A percentile compares a stretch with the other conserved stretches of the same genome.
These are phyloP conservation scores for Heliconius hermathena DNA, from an alignment of 1,140 invertebrate species.

Conservation along the genomic window DNA sequence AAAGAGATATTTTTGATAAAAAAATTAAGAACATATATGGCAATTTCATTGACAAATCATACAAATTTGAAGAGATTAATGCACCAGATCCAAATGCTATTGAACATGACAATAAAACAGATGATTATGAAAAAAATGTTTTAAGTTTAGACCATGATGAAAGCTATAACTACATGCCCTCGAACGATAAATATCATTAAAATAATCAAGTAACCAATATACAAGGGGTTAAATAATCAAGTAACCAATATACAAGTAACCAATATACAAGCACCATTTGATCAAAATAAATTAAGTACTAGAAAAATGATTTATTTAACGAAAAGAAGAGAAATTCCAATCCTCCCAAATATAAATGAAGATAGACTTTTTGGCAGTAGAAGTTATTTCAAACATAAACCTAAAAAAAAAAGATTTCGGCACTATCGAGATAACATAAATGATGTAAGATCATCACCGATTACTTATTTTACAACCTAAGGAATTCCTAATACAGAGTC, in stretches of 20 bases:
- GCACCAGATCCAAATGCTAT: not conserved
- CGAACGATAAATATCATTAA: not conserved
- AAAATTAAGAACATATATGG: constrained; percentile 62
- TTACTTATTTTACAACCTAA: not conserved
- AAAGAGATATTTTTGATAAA: constrained; percentile 55
- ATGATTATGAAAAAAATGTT: not conserved
- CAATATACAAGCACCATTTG: too few relatives aligned
- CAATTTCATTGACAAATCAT: constrained; percentile 16
- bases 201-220: not conserved
- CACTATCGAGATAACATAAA: not conserved
- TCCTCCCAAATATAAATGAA: not conserved
- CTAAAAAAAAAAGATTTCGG: not conserved
- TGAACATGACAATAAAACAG: not conserved
- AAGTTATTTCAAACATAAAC: not conserved
- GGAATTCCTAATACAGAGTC: not conserved
- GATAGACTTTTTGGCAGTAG: not conserved
- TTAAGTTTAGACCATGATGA: not conserved
- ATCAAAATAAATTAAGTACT: not conserved
- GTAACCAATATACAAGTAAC: not conserved
- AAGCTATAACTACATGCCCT: not conserved
- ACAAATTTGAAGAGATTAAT: not conserved
- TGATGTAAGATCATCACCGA: not conserved
- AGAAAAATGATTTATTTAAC: not conserved
- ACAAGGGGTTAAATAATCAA: not conserved
- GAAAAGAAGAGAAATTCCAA: not conserved